Base-by-base conservation (phyloP, 2,888 invertebrate genomes). In the Strigamia maritima region DNA sequence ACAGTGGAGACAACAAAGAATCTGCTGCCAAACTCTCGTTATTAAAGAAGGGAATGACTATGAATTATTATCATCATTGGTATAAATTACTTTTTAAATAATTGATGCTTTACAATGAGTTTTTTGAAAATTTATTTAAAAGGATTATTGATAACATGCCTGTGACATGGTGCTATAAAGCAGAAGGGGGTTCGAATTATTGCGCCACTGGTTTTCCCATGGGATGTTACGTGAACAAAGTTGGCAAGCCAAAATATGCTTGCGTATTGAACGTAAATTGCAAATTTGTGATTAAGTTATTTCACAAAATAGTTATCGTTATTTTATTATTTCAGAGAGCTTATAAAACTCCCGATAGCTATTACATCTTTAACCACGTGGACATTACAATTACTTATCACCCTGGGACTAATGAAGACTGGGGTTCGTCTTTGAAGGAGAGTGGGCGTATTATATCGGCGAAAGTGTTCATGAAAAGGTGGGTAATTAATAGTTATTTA, bases 51-150 rank as follows among this genome's bases (percentile, higher is more conserved):
- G 98, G 97, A 80, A 95, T 97, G 89, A 92, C 92, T 80, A 88
- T 97, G 79, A 98, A 98, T 86, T 99, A 99, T 86, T 95, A 98
- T 84, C 98, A 99, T 87, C 98, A 99, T 86, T 99, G 98, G 98
- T 83, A 76, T 60, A 75, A n/a, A 76, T 76, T 16, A 49, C n/a
- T n/a, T n/a, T n/a, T 16, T 49, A n/a, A 49, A 49, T 49, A 49
- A 49, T 49, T 49, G 49, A 49, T 19, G 16, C n/a, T 3, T 49
- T 16, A 49, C 2, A 49, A 19, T 19, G n/a, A 49, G 2, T 12
- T 6, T 40, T 19, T n/a, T 2, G n/a, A n/a, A n/a, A 49, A 49
- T 49, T 49, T 49, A 19, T 49, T 54, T 76, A 76, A 75, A 80
- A 86, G 86, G 86, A 89, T 89, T 83, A 81, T 88, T 86, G 99